Conservation (phyloP, 30 jellyfish, hydroid and myxozoan genomes). For the Cassiopea andromeda region DNA sequence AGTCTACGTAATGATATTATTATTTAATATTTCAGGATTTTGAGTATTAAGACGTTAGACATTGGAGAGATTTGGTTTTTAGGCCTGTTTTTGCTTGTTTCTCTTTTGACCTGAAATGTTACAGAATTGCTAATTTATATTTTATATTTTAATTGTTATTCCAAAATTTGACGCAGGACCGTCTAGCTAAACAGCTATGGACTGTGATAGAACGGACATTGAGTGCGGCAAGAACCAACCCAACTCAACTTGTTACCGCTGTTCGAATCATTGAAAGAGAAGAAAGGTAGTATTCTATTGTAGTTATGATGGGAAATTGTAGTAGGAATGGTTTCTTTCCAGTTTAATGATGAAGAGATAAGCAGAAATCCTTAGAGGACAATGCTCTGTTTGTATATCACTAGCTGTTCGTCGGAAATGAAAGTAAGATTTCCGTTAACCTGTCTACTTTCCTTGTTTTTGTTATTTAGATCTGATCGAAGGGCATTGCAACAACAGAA, state of each 20-base stretch:
- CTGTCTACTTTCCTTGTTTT: not conserved
- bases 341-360: no score
- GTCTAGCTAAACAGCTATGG: slow-evolving; percentile 78
- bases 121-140: no score
- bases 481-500: slow-evolving; percentile 71
- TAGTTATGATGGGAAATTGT: not conserved
- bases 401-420: no score
- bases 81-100: no score
- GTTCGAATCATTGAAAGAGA: slow-evolving; percentile 92
- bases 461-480: slow-evolving; percentile 68
- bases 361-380: no score
- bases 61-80: no score
- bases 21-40: no score
- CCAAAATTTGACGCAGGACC: slow-evolving; percentile 40
- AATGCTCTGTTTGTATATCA: no score
- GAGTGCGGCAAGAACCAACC: slow-evolving; percentile 89
- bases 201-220: slow-evolving; percentile 76
- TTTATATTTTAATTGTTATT: not conserved
- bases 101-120: no score
- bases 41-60: no score
- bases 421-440: not conserved
- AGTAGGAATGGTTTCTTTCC: no score
- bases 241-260: slow-evolving; percentile 88
- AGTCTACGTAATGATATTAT: no score
- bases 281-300: slow-evolving; percentile 71